These are phyloP conservation scores for Oscheius sp. DNA, from an alignment of 1,140 invertebrate genomes.

Conservation along the genomic window DNA sequence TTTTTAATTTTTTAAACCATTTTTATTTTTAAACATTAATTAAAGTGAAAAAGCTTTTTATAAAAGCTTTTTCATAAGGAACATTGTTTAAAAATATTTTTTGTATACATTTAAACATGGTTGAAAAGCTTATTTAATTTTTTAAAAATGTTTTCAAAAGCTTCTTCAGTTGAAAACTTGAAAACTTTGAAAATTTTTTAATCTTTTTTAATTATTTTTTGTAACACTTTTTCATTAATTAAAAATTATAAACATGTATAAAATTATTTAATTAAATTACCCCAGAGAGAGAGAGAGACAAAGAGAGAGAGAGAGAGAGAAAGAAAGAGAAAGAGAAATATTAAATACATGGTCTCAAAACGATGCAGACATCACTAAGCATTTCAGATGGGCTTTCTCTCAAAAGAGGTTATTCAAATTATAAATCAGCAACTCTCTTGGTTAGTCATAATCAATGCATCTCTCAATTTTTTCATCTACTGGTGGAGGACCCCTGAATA, in stretches of 20 bases:
- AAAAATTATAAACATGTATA: background rate
- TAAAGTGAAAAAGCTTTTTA: no score
- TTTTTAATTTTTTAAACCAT: no score
- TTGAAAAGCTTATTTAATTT: no score
- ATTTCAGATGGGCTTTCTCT: background rate
- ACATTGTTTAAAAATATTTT: no score
- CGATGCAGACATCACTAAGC: background rate
- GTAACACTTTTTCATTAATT: background rate
- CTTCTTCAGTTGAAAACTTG: no score
- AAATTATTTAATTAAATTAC: background rate
- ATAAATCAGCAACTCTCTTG: slow-evolving; percentile 13
- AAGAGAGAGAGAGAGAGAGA: background rate
- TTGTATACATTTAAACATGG: no score
- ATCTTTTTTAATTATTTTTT: no score
- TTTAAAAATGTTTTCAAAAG: no score
- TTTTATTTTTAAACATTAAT: no score
- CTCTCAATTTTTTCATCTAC: slow-evolving; percentile 10
- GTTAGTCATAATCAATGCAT: slow-evolving; percentile 15
- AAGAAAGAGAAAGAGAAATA: background rate
- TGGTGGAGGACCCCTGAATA: slow-evolving; percentile 8
- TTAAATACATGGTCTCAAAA: background rate
- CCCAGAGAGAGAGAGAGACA: no score
- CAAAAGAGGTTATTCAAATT: background rate
- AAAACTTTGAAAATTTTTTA: no score
- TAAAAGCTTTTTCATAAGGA: no score